phyloP scores from a whole-genome alignment of 2,113 vertebrate species.

The Melanotaenia duboulayi region DNA sequence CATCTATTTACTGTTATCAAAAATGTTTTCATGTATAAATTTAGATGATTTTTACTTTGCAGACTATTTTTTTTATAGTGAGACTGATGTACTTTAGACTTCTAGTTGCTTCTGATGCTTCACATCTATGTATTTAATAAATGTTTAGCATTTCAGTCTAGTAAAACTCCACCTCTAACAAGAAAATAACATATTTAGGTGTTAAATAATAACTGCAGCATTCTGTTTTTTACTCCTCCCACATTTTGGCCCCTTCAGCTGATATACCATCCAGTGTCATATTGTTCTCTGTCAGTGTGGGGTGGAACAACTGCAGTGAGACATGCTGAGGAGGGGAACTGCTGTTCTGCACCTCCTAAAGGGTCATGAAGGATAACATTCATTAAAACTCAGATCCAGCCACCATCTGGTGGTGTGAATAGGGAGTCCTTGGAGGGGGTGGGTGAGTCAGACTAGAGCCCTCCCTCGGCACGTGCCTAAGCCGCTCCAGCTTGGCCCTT shows the following conservation, averaged over 20 bases:
- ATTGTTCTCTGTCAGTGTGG: slow-evolving; percentile 27
- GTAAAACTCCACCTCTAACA: background rate
- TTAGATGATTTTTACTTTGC: background rate
- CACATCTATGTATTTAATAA: background rate
- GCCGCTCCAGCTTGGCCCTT: slow-evolving; percentile 58
- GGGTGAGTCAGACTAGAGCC: slow-evolving; percentile 36
- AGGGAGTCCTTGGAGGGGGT: slow-evolving; percentile 50
- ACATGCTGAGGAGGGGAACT: slow-evolving; percentile 35
- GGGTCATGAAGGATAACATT: slow-evolving; percentile 69
- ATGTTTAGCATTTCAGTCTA: background rate
- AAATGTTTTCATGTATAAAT: too few relatives aligned
- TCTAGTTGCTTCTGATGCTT: background rate
- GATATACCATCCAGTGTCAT: slow-evolving; percentile 8
- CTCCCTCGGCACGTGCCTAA: slow-evolving; percentile 78
- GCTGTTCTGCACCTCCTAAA: slow-evolving; percentile 38
- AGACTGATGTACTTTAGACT: background rate
- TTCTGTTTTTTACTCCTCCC: slow-evolving; percentile 10
- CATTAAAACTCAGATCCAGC: slow-evolving; percentile 77
- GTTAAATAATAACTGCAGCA: background rate
- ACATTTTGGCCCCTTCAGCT: background rate
- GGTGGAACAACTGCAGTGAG: slow-evolving; percentile 46
- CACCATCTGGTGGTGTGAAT: slow-evolving; percentile 82
- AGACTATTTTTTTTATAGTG: too few relatives aligned
- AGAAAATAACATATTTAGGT: background rate
- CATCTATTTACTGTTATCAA: background rate